phyloP scores from a whole-genome alignment of 2,888 invertebrate species.

The Eulithis prunata region DNA sequence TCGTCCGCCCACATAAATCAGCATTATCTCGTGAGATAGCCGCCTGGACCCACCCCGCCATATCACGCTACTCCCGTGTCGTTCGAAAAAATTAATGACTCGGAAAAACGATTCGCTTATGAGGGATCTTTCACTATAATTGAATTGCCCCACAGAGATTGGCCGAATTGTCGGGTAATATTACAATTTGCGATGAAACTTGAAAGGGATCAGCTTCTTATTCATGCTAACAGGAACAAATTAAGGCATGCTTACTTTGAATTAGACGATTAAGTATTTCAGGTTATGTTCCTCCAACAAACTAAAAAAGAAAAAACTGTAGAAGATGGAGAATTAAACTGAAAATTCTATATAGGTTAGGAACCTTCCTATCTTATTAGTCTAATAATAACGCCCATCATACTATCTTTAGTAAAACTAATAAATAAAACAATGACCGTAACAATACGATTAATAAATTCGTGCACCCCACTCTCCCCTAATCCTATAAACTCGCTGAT shows the following conservation, averaged over 20 bases:
- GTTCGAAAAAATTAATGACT: slow-evolving; percentile 84
- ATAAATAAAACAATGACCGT: slow-evolving; percentile 28
- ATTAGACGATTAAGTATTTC: no score
- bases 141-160: slow-evolving; percentile 82
- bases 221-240: not conserved
- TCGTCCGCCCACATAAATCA: slow-evolving; percentile 82
- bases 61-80: slow-evolving; percentile 81
- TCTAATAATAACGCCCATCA: no score
- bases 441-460: slow-evolving; percentile 38
- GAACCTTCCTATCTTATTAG: no score
- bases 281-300: no score
- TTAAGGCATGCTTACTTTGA: no score
- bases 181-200: slow-evolving; percentile 53
- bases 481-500: slow-evolving; percentile 44
- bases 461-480: slow-evolving; percentile 35
- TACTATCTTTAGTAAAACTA: slow-evolving; percentile 1
- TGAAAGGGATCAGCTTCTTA: slow-evolving; percentile 7
- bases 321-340: no score
- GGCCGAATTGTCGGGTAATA: slow-evolving; percentile 69
- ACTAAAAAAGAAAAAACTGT: no score
- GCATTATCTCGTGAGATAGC: slow-evolving; percentile 84
- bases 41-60: slow-evolving; percentile 76
- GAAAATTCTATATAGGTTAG: no score
- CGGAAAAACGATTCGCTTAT: slow-evolving; percentile 85
- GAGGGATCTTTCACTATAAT: slow-evolving; percentile 84